Evolutionary conservation across 2,113 vertebrate species (phyloP), one percentile per base, ranked within the genome.

Genomic region (Sphaerodactylus townsendi): DNA sequence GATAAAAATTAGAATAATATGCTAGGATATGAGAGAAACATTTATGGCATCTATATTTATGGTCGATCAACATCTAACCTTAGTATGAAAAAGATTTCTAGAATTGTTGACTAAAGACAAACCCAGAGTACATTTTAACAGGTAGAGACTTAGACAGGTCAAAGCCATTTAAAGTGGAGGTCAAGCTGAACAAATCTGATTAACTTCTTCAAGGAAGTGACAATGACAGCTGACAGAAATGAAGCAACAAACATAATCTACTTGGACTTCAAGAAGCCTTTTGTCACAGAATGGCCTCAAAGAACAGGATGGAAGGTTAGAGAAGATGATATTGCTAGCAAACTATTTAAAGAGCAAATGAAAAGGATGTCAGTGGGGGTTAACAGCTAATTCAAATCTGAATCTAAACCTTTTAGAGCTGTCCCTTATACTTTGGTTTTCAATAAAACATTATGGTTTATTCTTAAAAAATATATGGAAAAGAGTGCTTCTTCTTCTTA

Each of bases 161-260:
- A 75, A 84, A 75, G 28, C 39, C 88, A 85, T 59, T 83, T 86
- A 83, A 92, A 86, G n/a, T 77, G 86, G 81, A 90, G 87, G 87
- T 92, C 91, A 94, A 21, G 62, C 50, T 83, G 86, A 90, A 83
- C 81, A 93, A 89, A 91, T 89, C 50, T 87, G 72, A 90, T 88
- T 89, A 92, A 84, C 81, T 89, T 88, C 83, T 91, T 85, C 79
- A 75, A 64, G 21, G 70, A 90, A 90, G 35, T 81, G 72, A 85
- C 89, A 89, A 13, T 86, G 87, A 91, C 86, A 89, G 44, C 85
- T 93, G 91, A 86, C 84, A 88, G 79, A 53, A 92, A 69, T 2
- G 2, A 59, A 0, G 2, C 64, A 64, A 50, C 56, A 89, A 77
- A 79, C 10, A 7, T 53, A 86, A 84, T 88, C 65, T 92, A 86